Base-by-base conservation (phyloP, 2,888 invertebrate species). In the Carterocephalus palaemon region DNA sequence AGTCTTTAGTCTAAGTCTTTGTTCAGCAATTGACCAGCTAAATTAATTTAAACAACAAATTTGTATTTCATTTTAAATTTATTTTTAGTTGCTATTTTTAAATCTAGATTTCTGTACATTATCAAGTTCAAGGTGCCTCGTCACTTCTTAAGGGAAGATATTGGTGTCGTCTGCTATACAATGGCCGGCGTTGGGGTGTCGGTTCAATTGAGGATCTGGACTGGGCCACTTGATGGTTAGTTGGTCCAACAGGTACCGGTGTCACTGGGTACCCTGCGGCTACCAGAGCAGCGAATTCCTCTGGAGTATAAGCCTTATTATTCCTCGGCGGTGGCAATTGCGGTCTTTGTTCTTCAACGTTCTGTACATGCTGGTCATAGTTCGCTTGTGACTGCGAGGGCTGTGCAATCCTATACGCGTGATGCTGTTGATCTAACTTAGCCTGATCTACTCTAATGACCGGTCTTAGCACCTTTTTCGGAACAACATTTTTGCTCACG, bases 191-290 rank as follows among this genome's bases (percentile, higher is more conserved):
- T 52, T 50, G 60, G 24, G 70, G 62, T 16, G 63, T 65, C 3
- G 66, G 52, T 46, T 79, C 82, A 4, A 67, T 53, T 5, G 69
- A 71, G 4, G 85, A 79, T 42, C 85, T 72, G 1, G 86, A 82
- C 47, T 84, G 83, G 4, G 83, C 83, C 9, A 59, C 61, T 39
- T 75, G 76, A 23, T 70, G 56, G 43, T 63, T 70, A 13, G 64
- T 38, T 1, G 78, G 66, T 22, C 75, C 74, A 1, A 88, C 81
- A 38, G 88, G 88, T 23, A 88, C 71, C 19, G 88, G 88, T 2
- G 88, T 88, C 1, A 88, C 88, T 1, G 88, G 70, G 49, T 87
- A 88, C 0, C 88, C 88, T 46, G 88, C 88, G 6, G 81, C 86
- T 24, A 88, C 73, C 47, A 88, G 65, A 7, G 85, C 87, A 10